Base-by-base conservation (phyloP, 2,113 vertebrate species). In the Pedetes capensis region DNA sequence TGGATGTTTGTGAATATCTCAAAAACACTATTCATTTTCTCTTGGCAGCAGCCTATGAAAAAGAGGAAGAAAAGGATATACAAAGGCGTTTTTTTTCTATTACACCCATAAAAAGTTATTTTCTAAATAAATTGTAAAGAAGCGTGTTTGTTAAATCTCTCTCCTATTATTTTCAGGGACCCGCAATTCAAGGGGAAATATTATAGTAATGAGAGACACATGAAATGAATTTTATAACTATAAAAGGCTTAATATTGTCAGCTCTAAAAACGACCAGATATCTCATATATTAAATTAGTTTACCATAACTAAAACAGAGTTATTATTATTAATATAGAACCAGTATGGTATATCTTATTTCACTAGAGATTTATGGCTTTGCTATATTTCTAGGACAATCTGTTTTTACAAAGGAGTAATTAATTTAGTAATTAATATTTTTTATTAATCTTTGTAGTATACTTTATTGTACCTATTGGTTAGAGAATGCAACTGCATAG, bases 21-120 rank as follows among this genome's bases (percentile, higher is more conserved):
- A 96, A 96, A 92, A 96, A 95, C 93, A 42, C 75, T 74, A 97
- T 97, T 97, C 96, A 97, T 96, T 95, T 95, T 72, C 57, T 82
- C 78, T 96, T 97, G 96, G 97, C 96, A 96, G 85, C 78, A 64
- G 49, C 51, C 42, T 84, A 39, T 71, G 80, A 89, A 95, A 78
- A 51, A 53, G 6, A 13, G 32, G 22, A 13, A 42, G 55, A 57
- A 42, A 64, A 61, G 16, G 27, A 49, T 92, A 94, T 95, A 74
- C 87, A 96, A 95, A 95, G 63, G 63, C 90, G n/a, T n/a, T n/a
- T 78, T 95, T 94, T 68, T 93, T 89, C 87, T 89, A 72, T 76
- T 93, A 12, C 55, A 59, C 79, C 44, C 84, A 97, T 91, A 92
- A 93, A 87, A 94, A 85, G 64, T 95, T 94, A 87, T 96, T 96